Percentiles rank a stretch among this genome's conserved stretches.
These are phyloP conservation scores for Catocala fraxini DNA, from an alignment of 2,888 invertebrate genomes.

Conservation along the genomic window DNA sequence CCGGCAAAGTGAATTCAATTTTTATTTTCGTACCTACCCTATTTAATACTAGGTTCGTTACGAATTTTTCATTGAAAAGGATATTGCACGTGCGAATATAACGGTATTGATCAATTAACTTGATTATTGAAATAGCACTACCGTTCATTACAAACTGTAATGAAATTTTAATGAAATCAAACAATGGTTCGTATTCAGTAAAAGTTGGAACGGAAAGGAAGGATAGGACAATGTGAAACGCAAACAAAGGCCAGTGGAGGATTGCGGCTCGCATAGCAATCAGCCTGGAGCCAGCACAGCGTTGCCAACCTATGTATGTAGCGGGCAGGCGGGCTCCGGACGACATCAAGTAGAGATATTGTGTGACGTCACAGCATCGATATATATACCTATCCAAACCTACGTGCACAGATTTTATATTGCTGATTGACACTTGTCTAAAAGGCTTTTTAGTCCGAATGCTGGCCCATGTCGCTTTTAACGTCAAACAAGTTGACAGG, in stretches of 20 bases:
- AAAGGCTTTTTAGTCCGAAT: constrained; percentile 11
- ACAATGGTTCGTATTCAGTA: constrained; percentile 63
- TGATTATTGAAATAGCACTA: constrained; percentile 27
- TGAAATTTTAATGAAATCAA: constrained; percentile 49
- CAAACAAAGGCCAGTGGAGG: constrained; percentile 75
- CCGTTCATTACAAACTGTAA: constrained; percentile 30
- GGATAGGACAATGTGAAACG: constrained; percentile 74
- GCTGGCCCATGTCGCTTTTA: constrained; percentile 4
- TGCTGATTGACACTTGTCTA: constrained; percentile 32
- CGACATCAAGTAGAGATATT: constrained; percentile 17
- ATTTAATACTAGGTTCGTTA: neutral
- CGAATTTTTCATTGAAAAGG: constrained; percentile 12
- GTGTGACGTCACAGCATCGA: constrained; percentile 24
- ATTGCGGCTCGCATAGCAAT: constrained; percentile 79
- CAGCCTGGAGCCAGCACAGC: constrained; percentile 59
- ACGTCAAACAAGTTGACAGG: constrained; percentile 3
- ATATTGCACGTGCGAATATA: constrained; percentile 13
- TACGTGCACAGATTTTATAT: constrained; percentile 40
- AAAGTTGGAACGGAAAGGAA: constrained; percentile 71
- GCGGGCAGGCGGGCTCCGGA: constrained; percentile 34
- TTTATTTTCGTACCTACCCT: too few relatives aligned
- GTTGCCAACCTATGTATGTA: constrained; percentile 57
- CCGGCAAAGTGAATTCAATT: too few relatives aligned
- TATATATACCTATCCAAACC: constrained; percentile 27
- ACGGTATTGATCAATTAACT: constrained; percentile 29